Conservation (phyloP, 2,113 vertebrate species). For the Chaetura pelagica region DNA sequence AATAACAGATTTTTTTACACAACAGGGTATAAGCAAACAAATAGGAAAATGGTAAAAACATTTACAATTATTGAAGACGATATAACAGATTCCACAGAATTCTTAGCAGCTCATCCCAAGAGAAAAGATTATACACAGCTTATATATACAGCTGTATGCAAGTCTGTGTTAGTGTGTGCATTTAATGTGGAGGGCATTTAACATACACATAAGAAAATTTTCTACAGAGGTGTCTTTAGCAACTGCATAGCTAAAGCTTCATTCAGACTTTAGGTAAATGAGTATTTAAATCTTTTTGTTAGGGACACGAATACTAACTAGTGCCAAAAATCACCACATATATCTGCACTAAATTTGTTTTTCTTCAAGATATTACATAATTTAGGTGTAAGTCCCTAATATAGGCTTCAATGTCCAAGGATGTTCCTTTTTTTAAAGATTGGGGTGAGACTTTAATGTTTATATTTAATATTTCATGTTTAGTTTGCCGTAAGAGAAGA, state of each 20-base stretch:
- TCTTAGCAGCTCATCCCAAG: conserved; percentile 23
- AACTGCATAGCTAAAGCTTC: neutral
- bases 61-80: conserved; percentile 35
- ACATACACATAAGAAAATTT: neutral
- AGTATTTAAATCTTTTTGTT: neutral
- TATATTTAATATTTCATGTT: neutral
- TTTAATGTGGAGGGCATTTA: neutral
- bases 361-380: neutral
- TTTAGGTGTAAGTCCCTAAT: neutral
- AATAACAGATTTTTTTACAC: conserved; percentile 34
- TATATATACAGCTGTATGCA: neutral
- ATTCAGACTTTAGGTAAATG: neutral
- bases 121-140: neutral
- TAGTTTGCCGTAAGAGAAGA: neutral
- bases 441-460: neutral
- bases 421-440: neutral
- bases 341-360: neutral
- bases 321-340: neutral
- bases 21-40: conserved; percentile 60
- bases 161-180: neutral
- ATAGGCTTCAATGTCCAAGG: neutral
- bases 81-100: conserved; percentile 10
- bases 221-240: neutral
- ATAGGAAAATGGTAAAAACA: conserved; percentile 31
- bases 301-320: neutral